Base-by-base conservation (phyloP, 2,113 vertebrate genomes). In the Xenopus laevis region DNA sequence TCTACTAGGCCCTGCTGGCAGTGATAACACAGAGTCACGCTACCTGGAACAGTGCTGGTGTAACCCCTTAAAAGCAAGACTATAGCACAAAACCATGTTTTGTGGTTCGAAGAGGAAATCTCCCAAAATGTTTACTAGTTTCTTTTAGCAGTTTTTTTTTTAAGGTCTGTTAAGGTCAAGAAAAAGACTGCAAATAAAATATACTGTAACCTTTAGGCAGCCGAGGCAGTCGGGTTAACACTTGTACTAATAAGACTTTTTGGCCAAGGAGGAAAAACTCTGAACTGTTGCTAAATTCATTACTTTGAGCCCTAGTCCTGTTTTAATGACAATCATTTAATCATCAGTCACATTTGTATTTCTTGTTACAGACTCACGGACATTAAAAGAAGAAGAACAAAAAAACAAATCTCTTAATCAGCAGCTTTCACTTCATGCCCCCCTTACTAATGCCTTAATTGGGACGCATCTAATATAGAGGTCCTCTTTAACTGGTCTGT, bases 91-190 rank as follows among this genome's bases (percentile, higher is more conserved):
- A 55, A 55, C 4, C 13, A 16, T 55, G n/a, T 55, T 55, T 59
- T 59, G 13, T 5, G 10, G 21, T 10, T 66, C 7, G 13, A 47
- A 64, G 53, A 59, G 53, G 66, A 12, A 74, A 50, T 5, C 33
- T 67, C 64, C 33, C 65, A 21, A 60, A 40, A 40, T 8, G 46
- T 74, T 74, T 74, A 73, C 65, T 73, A 73, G 58, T 53, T 71
- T 62, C 47, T 68, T 27, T 55, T 68, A 17, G 13, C 62, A 57
- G n/a, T 72, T 74, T 27, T 27, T 27, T 18, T 64, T 45, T 59
- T 60, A 8, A 64, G 67, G 72, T 74, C 63, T 67, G 53, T 66
- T 74, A 47, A 74, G 72, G 64, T 67, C 18, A 47, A 61, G 16
- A 59, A 59, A 53, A 47, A 20, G 40, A 74, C 53, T 65, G 4